Percentiles rank a stretch among this genome's conserved stretches.
phyloP scores from a whole-genome alignment of 2,113 vertebrate species.

The Salvelinus namaycush region DNA sequence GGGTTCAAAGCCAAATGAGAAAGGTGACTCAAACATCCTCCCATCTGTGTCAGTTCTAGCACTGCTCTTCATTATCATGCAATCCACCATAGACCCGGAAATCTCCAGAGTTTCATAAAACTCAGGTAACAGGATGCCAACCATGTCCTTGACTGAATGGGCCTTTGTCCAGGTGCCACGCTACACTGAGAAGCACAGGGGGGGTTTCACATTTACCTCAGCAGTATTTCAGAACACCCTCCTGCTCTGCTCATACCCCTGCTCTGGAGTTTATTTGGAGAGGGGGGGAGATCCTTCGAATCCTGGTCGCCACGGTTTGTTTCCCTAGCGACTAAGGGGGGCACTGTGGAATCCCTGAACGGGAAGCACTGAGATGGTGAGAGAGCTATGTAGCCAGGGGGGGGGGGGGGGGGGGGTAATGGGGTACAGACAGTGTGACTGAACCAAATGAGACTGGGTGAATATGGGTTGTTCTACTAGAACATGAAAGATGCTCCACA shows the following conservation, averaged over 20 bases:
- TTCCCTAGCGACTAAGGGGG: slow-evolving; percentile 25
- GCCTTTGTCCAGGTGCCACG: slow-evolving; percentile 6
- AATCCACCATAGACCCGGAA: no score
- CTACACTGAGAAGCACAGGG: background rate
- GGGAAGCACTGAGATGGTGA: background rate
- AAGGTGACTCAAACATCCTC: no score
- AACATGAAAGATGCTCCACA: background rate
- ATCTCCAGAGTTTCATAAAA: background rate
- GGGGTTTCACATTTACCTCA: slow-evolving; percentile 13
- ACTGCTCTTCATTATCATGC: no score
- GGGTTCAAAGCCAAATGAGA: no score
- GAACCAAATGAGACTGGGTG: background rate
- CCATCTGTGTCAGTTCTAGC: no score
- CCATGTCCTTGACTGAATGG: background rate
- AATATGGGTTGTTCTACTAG: background rate
- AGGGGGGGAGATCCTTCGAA: slow-evolving; percentile 1
- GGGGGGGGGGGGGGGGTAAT: background rate
- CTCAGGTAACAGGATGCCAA: slow-evolving; percentile 3
- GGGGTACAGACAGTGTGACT: background rate
- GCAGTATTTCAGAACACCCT: slow-evolving; percentile 7
- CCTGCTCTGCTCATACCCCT: background rate
- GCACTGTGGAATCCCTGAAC: slow-evolving; percentile 6
- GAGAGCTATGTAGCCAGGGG: background rate
- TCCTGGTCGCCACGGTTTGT: slow-evolving; percentile 1
- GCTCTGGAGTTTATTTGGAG: slow-evolving; percentile 20